Conservation (phyloP, 2,113 vertebrate species). For the Argyrosomus japonicus region DNA sequence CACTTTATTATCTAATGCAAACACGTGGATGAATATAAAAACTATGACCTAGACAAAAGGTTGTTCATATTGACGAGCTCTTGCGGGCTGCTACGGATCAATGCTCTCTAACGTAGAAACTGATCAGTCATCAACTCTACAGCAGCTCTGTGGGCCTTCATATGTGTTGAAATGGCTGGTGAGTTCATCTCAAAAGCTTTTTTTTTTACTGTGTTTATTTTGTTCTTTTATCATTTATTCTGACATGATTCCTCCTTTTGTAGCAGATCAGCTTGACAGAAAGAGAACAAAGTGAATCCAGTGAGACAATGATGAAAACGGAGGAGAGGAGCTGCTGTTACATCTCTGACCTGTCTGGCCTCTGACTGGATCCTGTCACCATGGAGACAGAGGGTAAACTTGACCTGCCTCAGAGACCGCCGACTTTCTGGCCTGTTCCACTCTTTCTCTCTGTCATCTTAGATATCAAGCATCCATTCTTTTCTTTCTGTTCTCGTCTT, state of each 20-base stretch:
- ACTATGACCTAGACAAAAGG: too few relatives aligned
- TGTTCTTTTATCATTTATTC: too few relatives aligned
- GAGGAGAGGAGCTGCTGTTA: background rate
- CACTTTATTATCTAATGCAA: too few relatives aligned
- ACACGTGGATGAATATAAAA: too few relatives aligned
- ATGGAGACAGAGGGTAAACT: conserved; percentile 31
- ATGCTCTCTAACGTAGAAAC: too few relatives aligned
- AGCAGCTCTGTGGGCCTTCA: too few relatives aligned
- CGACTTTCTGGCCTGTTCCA: background rate
- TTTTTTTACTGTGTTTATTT: too few relatives aligned
- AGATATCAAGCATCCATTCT: background rate
- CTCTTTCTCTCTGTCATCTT: background rate
- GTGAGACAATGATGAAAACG: background rate
- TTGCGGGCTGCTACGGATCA: too few relatives aligned
- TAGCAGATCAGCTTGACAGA: background rate
- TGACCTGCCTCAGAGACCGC: conserved; percentile 22
- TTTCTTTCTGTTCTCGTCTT: conserved; percentile 2
- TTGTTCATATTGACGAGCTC: too few relatives aligned
- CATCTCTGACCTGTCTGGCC: background rate
- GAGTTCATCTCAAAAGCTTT: background rate
- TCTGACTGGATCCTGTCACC: conserved; percentile 14
- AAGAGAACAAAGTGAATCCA: background rate
- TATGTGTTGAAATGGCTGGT: background rate
- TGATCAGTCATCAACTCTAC: too few relatives aligned
- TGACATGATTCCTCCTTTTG: background rate